Base-by-base conservation (phyloP, 2,113 vertebrate genomes). In the Holacanthus passer region DNA sequence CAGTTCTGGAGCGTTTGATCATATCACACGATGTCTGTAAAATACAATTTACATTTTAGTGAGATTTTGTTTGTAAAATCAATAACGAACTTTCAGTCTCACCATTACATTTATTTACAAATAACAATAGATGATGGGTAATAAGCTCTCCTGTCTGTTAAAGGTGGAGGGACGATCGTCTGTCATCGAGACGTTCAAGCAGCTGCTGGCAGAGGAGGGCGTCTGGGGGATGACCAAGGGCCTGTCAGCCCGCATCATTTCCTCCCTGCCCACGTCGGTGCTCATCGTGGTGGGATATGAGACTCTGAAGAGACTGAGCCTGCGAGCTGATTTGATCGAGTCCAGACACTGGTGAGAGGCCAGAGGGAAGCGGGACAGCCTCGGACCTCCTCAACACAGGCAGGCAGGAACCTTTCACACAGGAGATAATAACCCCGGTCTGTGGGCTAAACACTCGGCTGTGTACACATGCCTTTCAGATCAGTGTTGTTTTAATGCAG, bases 281-380 rank as follows among this genome's bases (percentile, higher is more conserved):
- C 95, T 99, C 91, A 97, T 99, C 0, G 98, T 99, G 83, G 96
- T 99, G 52, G 98, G 98, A 0, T 99, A 99, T 0, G 98, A 99
- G 87, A 99, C 97, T 0, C 96, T 99, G 82, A 99, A 99, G 96
- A 99, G 97, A 78, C 95, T 99, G 73, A 99, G 98, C 91, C 94
- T 99, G 29, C 94, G 98, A 1, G 96, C 96, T 0, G 98, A 99
- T 77, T 95, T 99, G 86, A 93, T 97, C 13, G 95, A 98, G 71
- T 96, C 96, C 0, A 95, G 98, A 79, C 97, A 98, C 90, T 99
- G 97, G 98, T 99, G 96, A 94, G 60, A 35, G n/a, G 29, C 4
- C 32, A 13, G 47, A 70, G 10, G 24, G 58, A 53, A 7, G n/a
- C n/a, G n/a, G 24, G 50, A 32, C 19, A 5, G 32, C 27, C 31